Evolutionary conservation across 2,113 vertebrate species (phyloP).

Genomic region (Anhinga anhinga): DNA sequence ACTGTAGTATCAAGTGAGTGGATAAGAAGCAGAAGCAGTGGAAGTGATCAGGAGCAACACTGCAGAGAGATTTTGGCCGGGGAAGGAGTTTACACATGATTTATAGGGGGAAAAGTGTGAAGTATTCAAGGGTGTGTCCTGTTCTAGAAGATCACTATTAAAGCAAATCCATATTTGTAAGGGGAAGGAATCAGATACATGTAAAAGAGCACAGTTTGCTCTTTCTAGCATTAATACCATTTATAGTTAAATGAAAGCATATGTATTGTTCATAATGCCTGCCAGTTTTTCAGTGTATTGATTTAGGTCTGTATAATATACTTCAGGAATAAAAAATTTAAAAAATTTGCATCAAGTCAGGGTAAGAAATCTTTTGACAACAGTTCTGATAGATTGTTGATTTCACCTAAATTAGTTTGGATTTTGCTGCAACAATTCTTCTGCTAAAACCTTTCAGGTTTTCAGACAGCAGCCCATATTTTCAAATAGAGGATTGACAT

Average conservation of each 20-base stretch:
- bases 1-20: not conserved
- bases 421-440: not conserved
- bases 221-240: not conserved
- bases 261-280: not conserved
- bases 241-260: conserved; percentile 22
- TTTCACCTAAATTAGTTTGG: not conserved
- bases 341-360: not conserved
- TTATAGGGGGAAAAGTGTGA: not conserved
- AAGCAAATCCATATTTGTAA: conserved; percentile 23
- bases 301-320: not conserved
- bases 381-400: not conserved
- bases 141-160: not conserved
- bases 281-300: not conserved
- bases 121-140: not conserved
- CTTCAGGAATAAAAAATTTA: not conserved
- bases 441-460: not conserved
- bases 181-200: not conserved
- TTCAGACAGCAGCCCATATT: not conserved
- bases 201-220: not conserved
- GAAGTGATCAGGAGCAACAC: not conserved
- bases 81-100: not conserved
- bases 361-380: not conserved
- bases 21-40: not conserved
- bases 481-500: not conserved
- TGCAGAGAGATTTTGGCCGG: not conserved